Base-by-base conservation (phyloP, 2,888 invertebrate genomes). In the Clusia tigrina region DNA sequence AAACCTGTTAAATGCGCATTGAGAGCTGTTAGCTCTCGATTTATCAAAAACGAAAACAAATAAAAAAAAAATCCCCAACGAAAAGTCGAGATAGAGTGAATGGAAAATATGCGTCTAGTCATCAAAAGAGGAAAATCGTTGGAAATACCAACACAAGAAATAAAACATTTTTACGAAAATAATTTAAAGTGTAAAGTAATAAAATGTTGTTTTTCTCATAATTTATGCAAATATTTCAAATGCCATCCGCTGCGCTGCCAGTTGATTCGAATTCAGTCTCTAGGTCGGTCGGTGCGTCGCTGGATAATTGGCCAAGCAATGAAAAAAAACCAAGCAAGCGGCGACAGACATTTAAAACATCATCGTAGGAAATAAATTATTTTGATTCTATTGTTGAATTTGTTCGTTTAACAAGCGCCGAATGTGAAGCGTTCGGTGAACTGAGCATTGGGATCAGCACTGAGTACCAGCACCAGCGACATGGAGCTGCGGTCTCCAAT, bases 231-330 rank as follows among this genome's bases (percentile, higher is more conserved):
- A 53, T 53, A 20, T 23, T 53, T 53, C 2, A n/a, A 53, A 18
- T 53, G 12, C 5, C 24, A 23, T 48, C 10, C 20, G 48, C 2
- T 51, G 12, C 18, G 10, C 6, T 48, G 17, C 10, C 18, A 48
- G 15, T 20, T 48, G 48, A 17, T 48, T 38, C 17, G 15, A 17
- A n/a, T n/a, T n/a, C n/a, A n/a, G n/a, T n/a, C n/a, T n/a, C n/a
- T n/a, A n/a, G n/a, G n/a, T n/a, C n/a, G n/a, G n/a, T n/a, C n/a
- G n/a, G n/a, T n/a, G n/a, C n/a, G 15, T 22, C 58, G 64, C 54
- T 64, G 62, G 58, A 32, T 32, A 32, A 32, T 32, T 32, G 32
- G 32, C 5, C 12, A 32, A n/a, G n/a, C n/a, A n/a, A n/a, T n/a
- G n/a, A n/a, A n/a, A n/a, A n/a, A n/a, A n/a, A n/a, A n/a, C n/a